phyloP scores from a whole-genome alignment of 1,140 invertebrate genomes.

The Rhagoletis pomonella region DNA sequence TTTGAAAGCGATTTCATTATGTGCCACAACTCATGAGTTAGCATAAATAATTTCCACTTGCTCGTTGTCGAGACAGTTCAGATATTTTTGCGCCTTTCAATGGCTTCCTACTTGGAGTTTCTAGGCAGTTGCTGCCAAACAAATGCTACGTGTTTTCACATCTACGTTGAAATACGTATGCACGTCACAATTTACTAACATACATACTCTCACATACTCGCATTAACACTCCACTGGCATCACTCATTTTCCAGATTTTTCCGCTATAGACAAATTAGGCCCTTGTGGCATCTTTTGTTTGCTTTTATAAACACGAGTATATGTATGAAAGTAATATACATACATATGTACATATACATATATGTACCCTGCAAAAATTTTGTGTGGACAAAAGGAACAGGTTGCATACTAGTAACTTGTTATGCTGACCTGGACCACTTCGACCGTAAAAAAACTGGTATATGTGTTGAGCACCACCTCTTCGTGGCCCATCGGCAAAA shows the following conservation, averaged over 20 bases:
- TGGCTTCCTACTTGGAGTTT: not conserved
- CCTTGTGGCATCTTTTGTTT: conserved; percentile 42
- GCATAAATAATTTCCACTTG: not conserved
- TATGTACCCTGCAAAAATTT: too few species aligned
- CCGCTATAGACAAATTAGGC: conserved; percentile 27
- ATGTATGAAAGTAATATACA: not conserved
- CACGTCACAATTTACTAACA: too few species aligned
- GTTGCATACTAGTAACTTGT: too few species aligned
- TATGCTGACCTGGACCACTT: too few species aligned
- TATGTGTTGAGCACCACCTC: too few species aligned
- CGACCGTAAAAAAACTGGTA: too few species aligned
- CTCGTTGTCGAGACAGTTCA: not conserved
- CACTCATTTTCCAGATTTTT: not conserved
- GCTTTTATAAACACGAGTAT: conserved; percentile 37
- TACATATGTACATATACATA: not conserved
- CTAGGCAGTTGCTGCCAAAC: not conserved
- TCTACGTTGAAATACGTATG: too few species aligned
- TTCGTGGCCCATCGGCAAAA: too few species aligned
- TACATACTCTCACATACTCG: too few species aligned
- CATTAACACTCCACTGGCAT: not conserved
- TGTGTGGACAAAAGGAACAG: too few species aligned
- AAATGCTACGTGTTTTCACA: not conserved
- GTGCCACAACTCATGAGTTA: not conserved
- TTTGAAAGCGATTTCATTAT: not conserved
- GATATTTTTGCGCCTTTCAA: conserved; percentile 26